Conservation (phyloP, 2,113 vertebrate genomes). For the Toxotes chatareus region DNA sequence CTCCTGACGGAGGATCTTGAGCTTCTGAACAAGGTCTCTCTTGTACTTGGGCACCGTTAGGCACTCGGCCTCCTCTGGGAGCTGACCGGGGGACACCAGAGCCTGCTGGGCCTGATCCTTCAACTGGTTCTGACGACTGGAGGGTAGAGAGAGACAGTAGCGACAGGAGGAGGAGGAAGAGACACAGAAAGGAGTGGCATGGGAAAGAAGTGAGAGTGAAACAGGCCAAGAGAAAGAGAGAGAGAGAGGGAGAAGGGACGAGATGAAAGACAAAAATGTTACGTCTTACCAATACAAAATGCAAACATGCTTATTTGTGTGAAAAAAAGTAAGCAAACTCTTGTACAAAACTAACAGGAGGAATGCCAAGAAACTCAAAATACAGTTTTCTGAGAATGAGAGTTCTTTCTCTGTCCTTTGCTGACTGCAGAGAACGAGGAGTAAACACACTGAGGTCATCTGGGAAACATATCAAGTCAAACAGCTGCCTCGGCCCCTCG, state of each 20-base stretch:
- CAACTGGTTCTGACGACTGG: constrained; percentile 92
- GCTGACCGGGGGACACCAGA: constrained; percentile 89
- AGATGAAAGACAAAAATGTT: constrained; percentile 1
- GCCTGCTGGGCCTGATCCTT: constrained; percentile 91
- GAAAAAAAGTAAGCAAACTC: constrained; percentile 23
- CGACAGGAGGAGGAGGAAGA: background rate
- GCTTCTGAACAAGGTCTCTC: constrained; percentile 97
- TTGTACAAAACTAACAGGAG: constrained; percentile 30
- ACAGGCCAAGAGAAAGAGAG: background rate
- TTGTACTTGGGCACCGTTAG: constrained; percentile 97
- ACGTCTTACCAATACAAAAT: constrained; percentile 15
- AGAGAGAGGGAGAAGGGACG: background rate
- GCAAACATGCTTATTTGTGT: constrained; percentile 19
- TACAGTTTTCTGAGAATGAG: constrained; percentile 12
- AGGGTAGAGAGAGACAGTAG: background rate
- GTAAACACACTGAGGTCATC: constrained; percentile 73
- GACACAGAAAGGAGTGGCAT: background rate
- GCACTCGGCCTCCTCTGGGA: constrained; percentile 93
- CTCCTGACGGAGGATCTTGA: constrained; percentile 97
- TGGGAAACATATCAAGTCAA: constrained; percentile 71
- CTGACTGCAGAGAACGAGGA: constrained; percentile 47
- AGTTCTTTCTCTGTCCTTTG: constrained; percentile 35
- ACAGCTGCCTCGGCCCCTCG: constrained; percentile 61
- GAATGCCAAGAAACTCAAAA: constrained; percentile 33
- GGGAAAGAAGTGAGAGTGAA: background rate